Percentiles rank a stretch among this genome's conserved stretches.
These are phyloP conservation scores for Patagioenas fasciata DNA, from an alignment of 2,113 vertebrate species.

Conservation along the genomic window DNA sequence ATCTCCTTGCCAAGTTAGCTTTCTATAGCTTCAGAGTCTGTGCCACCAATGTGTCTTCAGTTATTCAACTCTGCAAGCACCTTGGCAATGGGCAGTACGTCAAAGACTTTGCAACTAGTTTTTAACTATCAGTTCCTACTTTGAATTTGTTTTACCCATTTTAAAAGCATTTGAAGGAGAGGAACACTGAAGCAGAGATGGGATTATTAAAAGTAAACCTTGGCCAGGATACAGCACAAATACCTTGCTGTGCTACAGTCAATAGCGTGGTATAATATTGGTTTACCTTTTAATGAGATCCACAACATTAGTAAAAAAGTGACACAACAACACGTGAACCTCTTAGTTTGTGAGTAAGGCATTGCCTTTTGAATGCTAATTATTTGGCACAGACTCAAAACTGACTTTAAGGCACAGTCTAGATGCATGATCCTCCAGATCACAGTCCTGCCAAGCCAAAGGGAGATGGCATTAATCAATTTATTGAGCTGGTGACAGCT, in stretches of 20 bases:
- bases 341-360: neutral
- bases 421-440: neutral
- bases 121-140: neutral
- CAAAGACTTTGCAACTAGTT: neutral
- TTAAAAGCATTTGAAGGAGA: neutral
- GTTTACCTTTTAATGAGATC: slow-evolving; percentile 47
- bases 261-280: neutral
- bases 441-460: neutral
- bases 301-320: neutral
- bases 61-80: neutral
- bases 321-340: neutral
- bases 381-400: neutral
- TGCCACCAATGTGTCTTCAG: neutral
- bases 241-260: neutral
- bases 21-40: neutral
- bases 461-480: neutral
- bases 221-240: slow-evolving; percentile 40
- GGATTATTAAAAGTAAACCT: slow-evolving; percentile 11
- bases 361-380: neutral
- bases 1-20: neutral
- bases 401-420: neutral
- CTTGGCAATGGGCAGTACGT: neutral
- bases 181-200: neutral
- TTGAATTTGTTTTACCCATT: neutral
- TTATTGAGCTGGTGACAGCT: neutral